These are phyloP conservation scores for Sthenelais limicola DNA, from an alignment of 2,888 invertebrate genomes.

Conservation along the genomic window DNA sequence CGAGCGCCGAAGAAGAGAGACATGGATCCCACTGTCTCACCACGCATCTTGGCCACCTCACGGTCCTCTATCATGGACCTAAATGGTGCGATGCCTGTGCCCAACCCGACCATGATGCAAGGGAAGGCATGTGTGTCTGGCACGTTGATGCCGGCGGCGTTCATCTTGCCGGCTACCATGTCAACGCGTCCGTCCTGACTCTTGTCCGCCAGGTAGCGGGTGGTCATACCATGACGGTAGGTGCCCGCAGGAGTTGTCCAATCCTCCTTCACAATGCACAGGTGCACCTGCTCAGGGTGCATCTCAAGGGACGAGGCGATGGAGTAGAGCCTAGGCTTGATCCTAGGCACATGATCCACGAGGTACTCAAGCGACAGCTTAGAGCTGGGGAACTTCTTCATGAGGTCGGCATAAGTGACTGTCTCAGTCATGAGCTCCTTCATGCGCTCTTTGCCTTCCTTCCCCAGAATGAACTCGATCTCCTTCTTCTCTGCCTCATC, in stretches of 20 bases:
- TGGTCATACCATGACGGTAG: slow-evolving; percentile 46
- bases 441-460: slow-evolving; percentile 48
- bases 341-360: slow-evolving; percentile 52
- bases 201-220: slow-evolving; percentile 44
- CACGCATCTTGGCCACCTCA: slow-evolving; percentile 48
- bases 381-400: slow-evolving; percentile 48
- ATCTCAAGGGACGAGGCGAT: slow-evolving; percentile 52
- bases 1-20: slow-evolving; percentile 54
- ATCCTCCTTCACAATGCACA: slow-evolving; percentile 54
- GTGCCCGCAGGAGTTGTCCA: slow-evolving; percentile 48
- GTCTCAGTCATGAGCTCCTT: slow-evolving; percentile 48
- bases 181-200: slow-evolving; percentile 44
- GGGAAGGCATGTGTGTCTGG: slow-evolving; percentile 51
- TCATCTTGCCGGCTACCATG: slow-evolving; percentile 48
- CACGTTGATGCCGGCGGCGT: slow-evolving; percentile 53
- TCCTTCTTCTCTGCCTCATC: slow-evolving; percentile 48
- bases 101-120: slow-evolving; percentile 53
- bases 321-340: slow-evolving; percentile 53
- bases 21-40: slow-evolving; percentile 52
- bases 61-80: slow-evolving; percentile 53
- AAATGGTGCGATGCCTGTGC: slow-evolving; percentile 54
- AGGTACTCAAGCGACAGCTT: slow-evolving; percentile 51
- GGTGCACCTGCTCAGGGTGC: slow-evolving; percentile 50
- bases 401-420: slow-evolving; percentile 51
- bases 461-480: slow-evolving; percentile 48